Conservation (phyloP, 2,888 invertebrate genomes). For the Dione juno region DNA sequence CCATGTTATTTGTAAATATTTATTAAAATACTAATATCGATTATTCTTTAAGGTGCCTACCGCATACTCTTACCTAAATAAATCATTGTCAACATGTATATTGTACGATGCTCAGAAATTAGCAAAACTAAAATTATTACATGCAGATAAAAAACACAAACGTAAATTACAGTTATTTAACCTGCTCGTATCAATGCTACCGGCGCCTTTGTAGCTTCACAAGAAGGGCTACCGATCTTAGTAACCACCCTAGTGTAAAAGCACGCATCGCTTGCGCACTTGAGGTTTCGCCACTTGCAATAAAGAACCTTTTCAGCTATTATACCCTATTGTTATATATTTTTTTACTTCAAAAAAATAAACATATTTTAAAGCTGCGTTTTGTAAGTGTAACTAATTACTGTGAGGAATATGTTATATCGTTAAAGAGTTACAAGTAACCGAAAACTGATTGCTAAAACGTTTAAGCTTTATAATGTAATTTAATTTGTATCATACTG, state of each 20-base stretch:
- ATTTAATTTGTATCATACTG: background rate
- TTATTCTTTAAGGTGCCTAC: background rate
- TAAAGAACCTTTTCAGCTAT: conserved; percentile 63
- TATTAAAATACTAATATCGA: background rate
- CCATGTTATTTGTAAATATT: background rate
- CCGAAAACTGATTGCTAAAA: conserved; percentile 57
- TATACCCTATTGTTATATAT: conserved; percentile 59
- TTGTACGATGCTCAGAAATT: background rate
- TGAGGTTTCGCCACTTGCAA: conserved; percentile 77
- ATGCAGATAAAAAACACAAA: conserved; percentile 16
- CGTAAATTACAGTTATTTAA: conserved; percentile 39
- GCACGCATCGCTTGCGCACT: conserved; percentile 72
- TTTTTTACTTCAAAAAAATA: conserved; percentile 61
- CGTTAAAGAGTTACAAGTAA: conserved; percentile 56
- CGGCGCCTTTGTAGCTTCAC: conserved; percentile 66
- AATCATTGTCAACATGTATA: background rate
- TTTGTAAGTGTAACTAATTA: conserved; percentile 61
- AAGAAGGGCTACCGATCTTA: conserved; percentile 62
- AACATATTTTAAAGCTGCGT: conserved; percentile 46
- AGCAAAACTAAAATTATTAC: background rate
- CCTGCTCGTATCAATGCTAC: conserved; percentile 29
- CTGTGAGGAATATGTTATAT: conserved; percentile 56
- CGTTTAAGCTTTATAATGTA: background rate
- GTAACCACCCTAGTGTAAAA: conserved; percentile 65
- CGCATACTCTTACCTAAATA: background rate